phyloP scores from a whole-genome alignment of 2,797 vertebrate genomes.

The Phrynocephalus guinanensis region DNA sequence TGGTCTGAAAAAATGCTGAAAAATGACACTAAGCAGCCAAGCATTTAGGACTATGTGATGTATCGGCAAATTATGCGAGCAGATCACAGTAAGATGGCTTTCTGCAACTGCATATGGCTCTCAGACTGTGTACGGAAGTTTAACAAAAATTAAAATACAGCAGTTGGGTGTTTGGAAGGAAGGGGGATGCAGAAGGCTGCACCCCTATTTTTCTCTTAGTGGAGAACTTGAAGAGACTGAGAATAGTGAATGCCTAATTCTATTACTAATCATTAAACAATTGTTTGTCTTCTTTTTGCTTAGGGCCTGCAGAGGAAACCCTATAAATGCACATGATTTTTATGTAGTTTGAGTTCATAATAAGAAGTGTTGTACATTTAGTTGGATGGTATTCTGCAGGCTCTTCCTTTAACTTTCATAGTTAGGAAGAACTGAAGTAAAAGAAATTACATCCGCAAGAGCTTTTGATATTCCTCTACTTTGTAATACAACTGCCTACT shows the following conservation, averaged over 20 bases:
- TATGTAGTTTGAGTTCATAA: neutral
- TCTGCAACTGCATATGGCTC: too few species aligned
- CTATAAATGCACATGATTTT: neutral
- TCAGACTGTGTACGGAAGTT: too few species aligned
- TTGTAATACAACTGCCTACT: neutral
- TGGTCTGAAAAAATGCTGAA: too few species aligned
- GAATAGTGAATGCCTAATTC: neutral
- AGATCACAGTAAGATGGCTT: too few species aligned
- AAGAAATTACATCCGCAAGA: neutral
- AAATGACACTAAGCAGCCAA: too few species aligned
- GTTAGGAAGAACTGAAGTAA: neutral
- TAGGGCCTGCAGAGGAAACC: neutral
- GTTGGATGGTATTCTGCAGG: neutral
- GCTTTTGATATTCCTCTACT: neutral
- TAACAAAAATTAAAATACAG: too few species aligned
- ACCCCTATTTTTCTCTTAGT: neutral
- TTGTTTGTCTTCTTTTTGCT: neutral
- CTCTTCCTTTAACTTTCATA: neutral
- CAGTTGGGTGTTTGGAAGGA: too few species aligned
- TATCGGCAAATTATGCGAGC: too few species aligned
- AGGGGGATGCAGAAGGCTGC: too few species aligned
- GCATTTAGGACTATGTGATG: too few species aligned
- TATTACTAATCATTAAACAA: neutral
- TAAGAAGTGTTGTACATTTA: neutral
- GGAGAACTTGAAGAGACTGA: neutral